phyloP scores from a whole-genome alignment of 1,140 invertebrate genomes.

The Drosophila arawakana region DNA sequence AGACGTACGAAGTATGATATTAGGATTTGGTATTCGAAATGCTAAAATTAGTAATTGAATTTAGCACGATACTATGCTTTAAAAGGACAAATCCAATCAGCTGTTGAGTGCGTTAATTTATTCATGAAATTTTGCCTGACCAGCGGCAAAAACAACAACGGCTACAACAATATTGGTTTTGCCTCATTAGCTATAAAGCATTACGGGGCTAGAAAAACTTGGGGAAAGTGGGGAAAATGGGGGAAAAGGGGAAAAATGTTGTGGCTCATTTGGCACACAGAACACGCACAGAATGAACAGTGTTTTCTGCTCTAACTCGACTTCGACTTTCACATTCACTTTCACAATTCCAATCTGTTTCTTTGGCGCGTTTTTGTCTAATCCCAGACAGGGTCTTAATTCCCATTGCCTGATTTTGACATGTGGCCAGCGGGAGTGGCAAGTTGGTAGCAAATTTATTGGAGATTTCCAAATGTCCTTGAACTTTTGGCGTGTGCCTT shows the following conservation, averaged over 20 bases:
- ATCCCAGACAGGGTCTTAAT: constrained; percentile 62
- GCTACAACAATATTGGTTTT: constrained; percentile 11
- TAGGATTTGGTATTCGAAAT: constrained; percentile 1
- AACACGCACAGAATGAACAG: constrained; percentile 61
- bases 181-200: constrained; percentile 36
- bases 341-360: constrained; percentile 57
- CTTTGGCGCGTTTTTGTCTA: constrained; percentile 41
- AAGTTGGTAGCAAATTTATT: constrained; percentile 3
- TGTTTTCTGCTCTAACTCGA: background rate
- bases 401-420: constrained; percentile 60
- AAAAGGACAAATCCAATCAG: constrained; percentile 70
- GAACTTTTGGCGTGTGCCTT: constrained; percentile 49
- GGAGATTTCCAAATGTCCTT: constrained; percentile 44
- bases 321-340: constrained; percentile 16
- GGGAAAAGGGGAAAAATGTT: constrained; percentile 9
- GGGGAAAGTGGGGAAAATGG: background rate
- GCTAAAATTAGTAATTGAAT: constrained; percentile 71
- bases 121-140: constrained; percentile 62
- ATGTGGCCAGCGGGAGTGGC: constrained; percentile 37
- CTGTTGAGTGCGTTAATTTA: constrained; percentile 75
- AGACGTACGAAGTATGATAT: background rate
- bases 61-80: constrained; percentile 39
- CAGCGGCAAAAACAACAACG: background rate
- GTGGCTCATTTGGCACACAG: constrained; percentile 58
- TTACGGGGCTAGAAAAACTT: background rate